phyloP scores from a whole-genome alignment of 1,140 invertebrate genomes.

The Formica exsecta region DNA sequence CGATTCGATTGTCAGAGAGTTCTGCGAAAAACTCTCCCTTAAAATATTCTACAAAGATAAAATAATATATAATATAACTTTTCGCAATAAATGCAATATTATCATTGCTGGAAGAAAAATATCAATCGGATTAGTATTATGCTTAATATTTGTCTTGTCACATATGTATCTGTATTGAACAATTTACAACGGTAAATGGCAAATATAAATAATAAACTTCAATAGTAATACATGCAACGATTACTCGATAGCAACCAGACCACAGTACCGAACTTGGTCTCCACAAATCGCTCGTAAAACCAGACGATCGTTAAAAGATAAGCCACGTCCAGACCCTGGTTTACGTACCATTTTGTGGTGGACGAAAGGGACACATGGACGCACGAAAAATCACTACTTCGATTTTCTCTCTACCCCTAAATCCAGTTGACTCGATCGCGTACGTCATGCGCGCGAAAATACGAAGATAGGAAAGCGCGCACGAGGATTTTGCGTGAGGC shows the following conservation, averaged over 20 bases:
- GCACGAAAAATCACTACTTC: slow-evolving; percentile 42
- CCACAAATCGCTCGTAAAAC: slow-evolving; percentile 75
- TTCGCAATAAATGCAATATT: not conserved
- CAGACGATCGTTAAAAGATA: slow-evolving; percentile 75
- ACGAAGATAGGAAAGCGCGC: not conserved
- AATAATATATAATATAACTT: not conserved
- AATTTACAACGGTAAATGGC: not conserved
- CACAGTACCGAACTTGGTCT: slow-evolving; percentile 65
- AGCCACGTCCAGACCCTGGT: slow-evolving; percentile 56
- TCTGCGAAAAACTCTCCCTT: not conserved
- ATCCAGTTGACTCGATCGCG: slow-evolving; percentile 30
- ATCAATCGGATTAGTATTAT: not conserved
- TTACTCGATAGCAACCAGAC: slow-evolving; percentile 51
- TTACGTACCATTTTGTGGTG: slow-evolving; percentile 49
- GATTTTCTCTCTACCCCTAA: slow-evolving; percentile 14
- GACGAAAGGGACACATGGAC: slow-evolving; percentile 1
- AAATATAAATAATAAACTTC: slow-evolving; percentile 59
- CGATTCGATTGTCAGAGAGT: slow-evolving; percentile 10
- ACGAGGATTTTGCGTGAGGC: slow-evolving; percentile 61
- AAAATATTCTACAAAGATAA: not conserved
- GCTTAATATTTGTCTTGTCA: not conserved
- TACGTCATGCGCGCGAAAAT: not conserved
- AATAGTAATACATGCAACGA: slow-evolving; percentile 58
- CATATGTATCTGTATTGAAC: not conserved
- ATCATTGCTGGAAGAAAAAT: not conserved